Conservation (phyloP, 2,797 vertebrate genomes). For the Mus spretus region DNA sequence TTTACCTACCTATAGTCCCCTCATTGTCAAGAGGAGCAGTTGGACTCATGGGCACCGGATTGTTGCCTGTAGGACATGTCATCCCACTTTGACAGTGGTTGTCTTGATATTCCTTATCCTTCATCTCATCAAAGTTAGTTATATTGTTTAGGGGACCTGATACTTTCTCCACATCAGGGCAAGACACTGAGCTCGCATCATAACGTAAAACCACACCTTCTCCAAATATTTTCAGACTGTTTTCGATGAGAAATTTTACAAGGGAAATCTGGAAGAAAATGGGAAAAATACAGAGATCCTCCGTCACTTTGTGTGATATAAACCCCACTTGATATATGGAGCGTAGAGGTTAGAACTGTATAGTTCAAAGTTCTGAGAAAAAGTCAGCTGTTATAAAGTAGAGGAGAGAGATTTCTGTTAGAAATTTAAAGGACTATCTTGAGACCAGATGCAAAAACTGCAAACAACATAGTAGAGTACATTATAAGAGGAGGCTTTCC, state of each 20-base stretch:
- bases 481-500: not conserved
- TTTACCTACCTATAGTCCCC: not conserved
- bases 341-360: not conserved
- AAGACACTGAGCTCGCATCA: not conserved
- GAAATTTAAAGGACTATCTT: not conserved
- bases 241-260: not conserved
- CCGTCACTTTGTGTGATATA: not conserved
- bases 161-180: too few relatives aligned
- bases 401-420: not conserved
- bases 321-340: not conserved
- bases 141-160: too few relatives aligned
- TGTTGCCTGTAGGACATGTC: not conserved
- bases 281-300: not conserved
- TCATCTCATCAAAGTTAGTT: not conserved
- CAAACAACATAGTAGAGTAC: not conserved
- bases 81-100: not conserved
- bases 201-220: not conserved
- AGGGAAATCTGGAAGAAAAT: not conserved
- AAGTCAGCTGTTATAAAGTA: not conserved
- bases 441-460: not conserved
- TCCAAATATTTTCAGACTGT: not conserved
- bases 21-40: not conserved
- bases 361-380: not conserved
- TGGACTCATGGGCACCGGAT: not conserved
- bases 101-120: not conserved